Conservation (phyloP, 1,140 invertebrate genomes). For the Babylonia areolata region DNA sequence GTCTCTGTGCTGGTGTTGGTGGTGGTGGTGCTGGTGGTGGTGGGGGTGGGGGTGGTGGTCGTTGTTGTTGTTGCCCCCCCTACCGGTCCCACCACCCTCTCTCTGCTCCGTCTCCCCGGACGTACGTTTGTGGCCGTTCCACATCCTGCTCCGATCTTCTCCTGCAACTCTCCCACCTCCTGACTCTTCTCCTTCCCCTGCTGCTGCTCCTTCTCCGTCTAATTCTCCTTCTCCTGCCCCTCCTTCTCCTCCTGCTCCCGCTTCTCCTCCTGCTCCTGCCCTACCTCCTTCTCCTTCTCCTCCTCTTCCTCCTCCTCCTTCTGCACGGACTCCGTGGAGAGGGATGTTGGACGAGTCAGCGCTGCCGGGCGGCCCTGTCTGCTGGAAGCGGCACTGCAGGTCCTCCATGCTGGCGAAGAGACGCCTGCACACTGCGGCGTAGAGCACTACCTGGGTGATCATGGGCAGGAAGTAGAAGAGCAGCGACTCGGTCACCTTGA, state of each 20-base stretch:
- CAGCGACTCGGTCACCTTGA: constrained; percentile 69
- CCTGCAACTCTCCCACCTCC: too few species aligned
- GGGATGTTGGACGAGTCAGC: constrained; percentile 44
- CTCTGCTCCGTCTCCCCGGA: not conserved
- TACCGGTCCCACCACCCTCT: too few species aligned
- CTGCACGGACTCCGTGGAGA: constrained; percentile 9
- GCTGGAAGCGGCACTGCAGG: constrained; percentile 64
- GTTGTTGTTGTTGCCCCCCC: too few species aligned
- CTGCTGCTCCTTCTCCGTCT: not conserved
- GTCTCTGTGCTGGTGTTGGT: too few species aligned
- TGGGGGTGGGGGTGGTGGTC: too few species aligned
- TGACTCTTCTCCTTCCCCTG: not conserved
- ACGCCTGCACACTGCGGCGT: constrained; percentile 67
- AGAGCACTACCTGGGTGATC: constrained; percentile 68
- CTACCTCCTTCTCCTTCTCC: constrained; percentile 5
- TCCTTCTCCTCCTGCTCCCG: not conserved
- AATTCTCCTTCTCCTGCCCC: too few species aligned
- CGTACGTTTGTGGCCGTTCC: not conserved
- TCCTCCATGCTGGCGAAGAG: constrained; percentile 68
- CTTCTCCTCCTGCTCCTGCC: not conserved
- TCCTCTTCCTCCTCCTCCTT: not conserved
- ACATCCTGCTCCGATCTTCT: not conserved
- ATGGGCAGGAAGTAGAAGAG: constrained; percentile 74
- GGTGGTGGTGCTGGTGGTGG: too few species aligned
- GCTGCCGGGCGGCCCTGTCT: constrained; percentile 48